These are phyloP conservation scores for Malurus alboscapulatus DNA, from an alignment of 2,113 vertebrate genomes.

Conservation along the genomic window DNA sequence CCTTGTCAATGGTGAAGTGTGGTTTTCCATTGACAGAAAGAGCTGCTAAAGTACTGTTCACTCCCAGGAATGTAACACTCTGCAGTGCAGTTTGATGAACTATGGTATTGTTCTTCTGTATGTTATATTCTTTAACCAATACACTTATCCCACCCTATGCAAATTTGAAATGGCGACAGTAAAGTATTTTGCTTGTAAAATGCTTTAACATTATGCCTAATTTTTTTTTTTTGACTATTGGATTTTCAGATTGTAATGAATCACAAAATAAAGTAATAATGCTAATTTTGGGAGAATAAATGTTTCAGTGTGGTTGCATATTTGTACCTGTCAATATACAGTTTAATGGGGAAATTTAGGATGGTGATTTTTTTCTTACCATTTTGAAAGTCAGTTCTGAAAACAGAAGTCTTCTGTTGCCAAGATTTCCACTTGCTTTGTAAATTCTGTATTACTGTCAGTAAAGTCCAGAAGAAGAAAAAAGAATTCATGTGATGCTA, in stretches of 20 bases:
- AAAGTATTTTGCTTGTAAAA: constrained; percentile 80
- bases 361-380: neutral
- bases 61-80: constrained; percentile 26
- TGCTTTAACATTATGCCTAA: constrained; percentile 72
- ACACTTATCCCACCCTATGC: constrained; percentile 66
- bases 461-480: neutral
- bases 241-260: constrained; percentile 72
- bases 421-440: neutral
- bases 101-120: constrained; percentile 71
- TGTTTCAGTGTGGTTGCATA: neutral
- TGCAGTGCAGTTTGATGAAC: constrained; percentile 57
- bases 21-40: constrained; percentile 22
- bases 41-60: neutral
- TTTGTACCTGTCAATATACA: neutral
- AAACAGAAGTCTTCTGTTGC: neutral
- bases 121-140: constrained; percentile 65
- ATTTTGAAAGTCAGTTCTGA: neutral
- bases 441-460: neutral
- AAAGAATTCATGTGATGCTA: neutral
- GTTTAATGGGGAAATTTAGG: neutral
- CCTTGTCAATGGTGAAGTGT: constrained; percentile 35
- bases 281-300: constrained; percentile 67
- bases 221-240: constrained; percentile 70
- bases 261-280: constrained; percentile 75
- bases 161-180: constrained; percentile 64